Percentiles rank a stretch among this genome's conserved stretches.
These are phyloP conservation scores for Neria commutata DNA, from an alignment of 2,888 invertebrate genomes.

Conservation along the genomic window DNA sequence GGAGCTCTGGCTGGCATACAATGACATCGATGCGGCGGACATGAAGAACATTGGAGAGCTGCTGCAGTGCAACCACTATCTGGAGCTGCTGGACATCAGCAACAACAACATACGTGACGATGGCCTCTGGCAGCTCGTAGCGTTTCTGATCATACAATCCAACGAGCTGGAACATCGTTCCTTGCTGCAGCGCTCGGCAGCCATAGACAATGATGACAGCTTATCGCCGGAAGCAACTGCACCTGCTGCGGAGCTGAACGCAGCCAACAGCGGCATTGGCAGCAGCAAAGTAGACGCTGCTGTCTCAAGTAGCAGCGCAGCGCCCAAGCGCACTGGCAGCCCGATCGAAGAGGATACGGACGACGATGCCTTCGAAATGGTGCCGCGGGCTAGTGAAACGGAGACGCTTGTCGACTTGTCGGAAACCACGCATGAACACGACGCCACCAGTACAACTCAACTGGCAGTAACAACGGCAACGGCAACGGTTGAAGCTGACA, in stretches of 20 bases:
- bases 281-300: neutral
- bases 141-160: constrained; percentile 75
- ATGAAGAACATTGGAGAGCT: constrained; percentile 79
- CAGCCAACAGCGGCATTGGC: constrained; percentile 12
- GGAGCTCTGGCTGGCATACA: constrained; percentile 85
- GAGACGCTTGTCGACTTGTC: no score
- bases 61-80: constrained; percentile 73
- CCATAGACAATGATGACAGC: constrained; percentile 50
- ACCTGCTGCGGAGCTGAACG: constrained; percentile 14
- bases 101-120: constrained; percentile 68
- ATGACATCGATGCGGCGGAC: constrained; percentile 75
- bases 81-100: constrained; percentile 83
- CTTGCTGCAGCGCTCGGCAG: constrained; percentile 45
- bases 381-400: neutral
- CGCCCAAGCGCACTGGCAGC: neutral
- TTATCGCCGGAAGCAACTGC: constrained; percentile 36
- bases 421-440: no score
- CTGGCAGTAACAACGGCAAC: constrained; percentile 16
- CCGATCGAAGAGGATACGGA: constrained; percentile 23
- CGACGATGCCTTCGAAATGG: constrained; percentile 26
- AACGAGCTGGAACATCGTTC: constrained; percentile 52
- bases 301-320: constrained; percentile 12
- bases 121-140: constrained; percentile 75
- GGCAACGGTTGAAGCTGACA: constrained; percentile 40
- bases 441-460: no score